Evolutionary conservation across 2,888 invertebrate species (phyloP), one percentile per base, ranked within the genome.

Genomic region (Cartodere bifasciata): DNA sequence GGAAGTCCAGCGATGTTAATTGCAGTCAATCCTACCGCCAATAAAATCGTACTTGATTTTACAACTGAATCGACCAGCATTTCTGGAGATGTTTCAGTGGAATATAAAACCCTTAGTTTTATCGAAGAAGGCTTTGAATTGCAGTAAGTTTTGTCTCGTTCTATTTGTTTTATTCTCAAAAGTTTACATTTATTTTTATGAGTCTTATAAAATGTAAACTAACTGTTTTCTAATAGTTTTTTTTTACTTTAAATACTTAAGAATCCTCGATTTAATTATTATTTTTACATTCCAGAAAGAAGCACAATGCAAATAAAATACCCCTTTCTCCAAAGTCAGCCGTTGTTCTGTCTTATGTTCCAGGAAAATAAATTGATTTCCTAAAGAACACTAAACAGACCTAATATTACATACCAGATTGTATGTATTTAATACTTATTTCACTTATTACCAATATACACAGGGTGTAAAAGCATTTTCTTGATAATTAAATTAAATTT

Each of bases 1-100:
- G 82, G 80, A 1, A 79, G 75, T 60, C 81, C 80, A 1, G 84
- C 84, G 12, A 80, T 73, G 59, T 62, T 81, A 44, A 75, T 80
- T 13, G 70, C 76, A 28, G 71, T 72, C 48, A 85, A 86, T 61
- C 72, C 79, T 10, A 63, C 64, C 1, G 55, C 55, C 6, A 50
- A 56, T 16, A 52, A 52, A 3, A 62, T 61, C 5, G 52, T 53
- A 2, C 70, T 72, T 28, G 67, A 80, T 52, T 65, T 83, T 25
- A 64, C 67, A 1, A 43, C 35, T 13, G 52, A 55, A 29, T 49
- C 56, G 29, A 46, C 70, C 16, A 48, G 59, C 2, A 53, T 80
- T 36, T 69, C 81, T 1, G 60, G 60, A 7, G 64, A 72, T 45
- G 65, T 83, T 50, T 70, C 72, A 15, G 64, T 80, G n/a, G 56